Evolutionary conservation across 92 coral and sea anemone genomes (phyloP).

Genomic region (Parazoanthus atlanticus): DNA sequence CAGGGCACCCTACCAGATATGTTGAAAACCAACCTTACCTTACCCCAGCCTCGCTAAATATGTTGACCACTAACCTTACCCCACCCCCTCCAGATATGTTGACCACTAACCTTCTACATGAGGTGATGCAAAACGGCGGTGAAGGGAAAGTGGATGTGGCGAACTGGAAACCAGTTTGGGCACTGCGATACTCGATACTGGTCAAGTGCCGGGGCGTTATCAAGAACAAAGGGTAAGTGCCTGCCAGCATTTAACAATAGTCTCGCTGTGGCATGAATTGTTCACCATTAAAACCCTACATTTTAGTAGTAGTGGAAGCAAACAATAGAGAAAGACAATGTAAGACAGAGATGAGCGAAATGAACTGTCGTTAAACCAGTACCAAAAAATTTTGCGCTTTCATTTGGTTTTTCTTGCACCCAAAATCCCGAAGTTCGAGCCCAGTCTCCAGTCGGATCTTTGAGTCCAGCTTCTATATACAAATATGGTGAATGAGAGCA

Average conservation of each 20-base stretch:
- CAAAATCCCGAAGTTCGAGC: no score
- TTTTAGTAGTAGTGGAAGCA: background rate
- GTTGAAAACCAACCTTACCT: background rate
- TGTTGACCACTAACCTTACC: no score
- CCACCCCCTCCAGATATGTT: conserved; percentile 68
- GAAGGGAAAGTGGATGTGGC: conserved; percentile 60
- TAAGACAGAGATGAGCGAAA: background rate
- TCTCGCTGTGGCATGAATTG: background rate
- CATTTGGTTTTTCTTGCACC: no score
- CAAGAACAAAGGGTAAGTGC: conserved; percentile 93
- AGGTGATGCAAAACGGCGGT: conserved; percentile 64
- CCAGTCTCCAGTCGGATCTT: no score
- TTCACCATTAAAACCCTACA: background rate
- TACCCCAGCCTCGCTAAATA: no score
- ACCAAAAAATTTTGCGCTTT: no score
- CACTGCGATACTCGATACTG: conserved; percentile 86
- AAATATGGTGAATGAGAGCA: no score
- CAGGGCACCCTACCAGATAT: no score
- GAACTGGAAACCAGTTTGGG: conserved; percentile 93
- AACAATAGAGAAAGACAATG: background rate
- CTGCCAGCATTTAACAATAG: background rate
- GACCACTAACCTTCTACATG: conserved; percentile 73
- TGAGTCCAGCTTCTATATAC: no score
- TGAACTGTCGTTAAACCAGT: no score
- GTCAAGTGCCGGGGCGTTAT: conserved; percentile 95